Percentiles rank a stretch among this genome's conserved stretches.
Evolutionary conservation across 1,140 invertebrate species (phyloP).

Genomic region (honey bee (Apis mellifera)): Amel_HAv3.1 CM009936.2:4449001-4449500

Average conservation of each 20-base stretch:
- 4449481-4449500: neutral
- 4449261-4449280: neutral
- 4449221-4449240: neutral
- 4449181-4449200: neutral
- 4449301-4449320: neutral
- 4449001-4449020: neutral
- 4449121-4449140: neutral
- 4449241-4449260: neutral
- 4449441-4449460: neutral
- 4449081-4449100: neutral
- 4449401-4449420: neutral
- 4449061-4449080: neutral
- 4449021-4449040: neutral
- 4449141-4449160: neutral
- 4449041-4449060: neutral
- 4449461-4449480: conserved; percentile 46
- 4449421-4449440: neutral
- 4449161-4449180: neutral
- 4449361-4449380: neutral
- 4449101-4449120: neutral
- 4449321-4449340: neutral
- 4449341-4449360: neutral
- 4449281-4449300: neutral
- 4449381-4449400: conserved; percentile 2
- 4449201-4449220: neutral